Conservation (phyloP, 2,113 vertebrate genomes). For the Mohoua ochrocephala region DNA sequence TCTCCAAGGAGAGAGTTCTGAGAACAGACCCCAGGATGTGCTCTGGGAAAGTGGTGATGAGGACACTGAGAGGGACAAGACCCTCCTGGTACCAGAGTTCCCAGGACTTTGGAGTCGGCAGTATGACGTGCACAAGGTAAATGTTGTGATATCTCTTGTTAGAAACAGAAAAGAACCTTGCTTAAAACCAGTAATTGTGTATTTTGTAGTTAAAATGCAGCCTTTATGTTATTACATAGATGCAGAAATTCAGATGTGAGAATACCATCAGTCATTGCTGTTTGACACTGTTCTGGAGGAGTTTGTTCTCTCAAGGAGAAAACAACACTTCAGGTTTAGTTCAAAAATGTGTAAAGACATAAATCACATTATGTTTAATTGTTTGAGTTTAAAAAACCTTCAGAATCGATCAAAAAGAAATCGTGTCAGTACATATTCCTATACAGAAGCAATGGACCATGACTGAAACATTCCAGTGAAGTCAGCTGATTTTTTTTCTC, state of each 20-base stretch:
- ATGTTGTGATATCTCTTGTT: neutral
- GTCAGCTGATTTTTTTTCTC: neutral
- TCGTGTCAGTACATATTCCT: too few relatives aligned
- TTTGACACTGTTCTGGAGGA: neutral
- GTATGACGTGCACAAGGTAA: constrained; percentile 51
- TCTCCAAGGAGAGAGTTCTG: neutral
- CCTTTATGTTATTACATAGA: neutral
- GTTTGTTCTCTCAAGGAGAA: neutral
- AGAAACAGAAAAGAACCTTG: neutral
- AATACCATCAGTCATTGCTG: neutral
- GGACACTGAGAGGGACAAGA: constrained; percentile 23
- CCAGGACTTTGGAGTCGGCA: constrained; percentile 77
- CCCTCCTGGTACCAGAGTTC: constrained; percentile 80
- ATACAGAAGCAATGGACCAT: neutral
- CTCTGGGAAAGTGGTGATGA: neutral
- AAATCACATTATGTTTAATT: constrained; percentile 62
- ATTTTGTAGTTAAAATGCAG: neutral
- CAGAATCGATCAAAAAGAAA: neutral
- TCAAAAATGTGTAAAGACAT: constrained; percentile 2
- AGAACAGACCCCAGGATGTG: neutral
- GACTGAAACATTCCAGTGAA: neutral
- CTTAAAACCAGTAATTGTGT: neutral
- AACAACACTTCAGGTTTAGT: neutral
- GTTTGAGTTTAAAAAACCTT: constrained; percentile 11
- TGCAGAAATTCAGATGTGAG: neutral